Conservation (phyloP, 2,113 vertebrate genomes). For the Lycaon pictus region DNA sequence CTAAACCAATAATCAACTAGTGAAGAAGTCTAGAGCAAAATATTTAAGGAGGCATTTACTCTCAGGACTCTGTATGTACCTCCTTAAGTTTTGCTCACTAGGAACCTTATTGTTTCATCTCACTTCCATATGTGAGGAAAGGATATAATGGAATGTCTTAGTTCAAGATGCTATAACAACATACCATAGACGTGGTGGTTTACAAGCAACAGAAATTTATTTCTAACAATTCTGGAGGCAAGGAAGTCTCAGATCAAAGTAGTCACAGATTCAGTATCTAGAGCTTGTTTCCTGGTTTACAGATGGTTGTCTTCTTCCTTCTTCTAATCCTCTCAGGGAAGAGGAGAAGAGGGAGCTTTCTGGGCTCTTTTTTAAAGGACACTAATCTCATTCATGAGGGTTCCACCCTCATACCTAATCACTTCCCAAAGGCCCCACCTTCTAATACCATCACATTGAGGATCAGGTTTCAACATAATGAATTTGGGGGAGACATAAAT, state of each 20-base stretch:
- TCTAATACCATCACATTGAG: neutral
- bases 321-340: neutral
- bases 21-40: neutral
- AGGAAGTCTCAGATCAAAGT: neutral
- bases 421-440: neutral
- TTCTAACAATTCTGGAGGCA: neutral
- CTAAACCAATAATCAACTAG: neutral
- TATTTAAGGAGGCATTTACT: neutral
- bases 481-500: neutral
- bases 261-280: neutral
- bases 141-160: neutral
- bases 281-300: neutral
- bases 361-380: neutral
- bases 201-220: neutral
- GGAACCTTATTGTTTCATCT: neutral
- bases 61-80: neutral
- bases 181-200: neutral
- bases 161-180: neutral
- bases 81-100: neutral
- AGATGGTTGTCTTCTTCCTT: neutral
- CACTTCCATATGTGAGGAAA: neutral
- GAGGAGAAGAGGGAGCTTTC: neutral
- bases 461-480: neutral
- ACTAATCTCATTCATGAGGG: neutral
- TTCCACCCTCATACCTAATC: neutral